Percentiles rank a stretch among this genome's conserved stretches.
Conservation (phyloP, 1,140 invertebrate species). For the Halyomorpha halys region DNA sequence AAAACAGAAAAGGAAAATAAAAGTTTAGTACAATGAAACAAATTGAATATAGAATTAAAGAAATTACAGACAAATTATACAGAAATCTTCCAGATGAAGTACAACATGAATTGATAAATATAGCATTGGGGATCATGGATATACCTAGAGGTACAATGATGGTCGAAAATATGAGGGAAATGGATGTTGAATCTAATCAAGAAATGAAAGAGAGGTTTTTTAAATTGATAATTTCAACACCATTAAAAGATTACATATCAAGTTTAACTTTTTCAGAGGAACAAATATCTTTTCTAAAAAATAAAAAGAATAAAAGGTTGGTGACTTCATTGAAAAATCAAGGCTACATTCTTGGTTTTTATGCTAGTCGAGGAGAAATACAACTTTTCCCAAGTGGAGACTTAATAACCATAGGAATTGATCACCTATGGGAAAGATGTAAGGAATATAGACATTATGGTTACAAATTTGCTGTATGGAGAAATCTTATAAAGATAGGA, state of each 20-base stretch:
- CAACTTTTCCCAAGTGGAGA: background rate
- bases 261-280: background rate
- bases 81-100: background rate
- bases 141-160: background rate
- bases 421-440: background rate
- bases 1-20: too few relatives aligned
- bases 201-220: background rate
- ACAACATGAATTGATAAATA: conserved; percentile 3
- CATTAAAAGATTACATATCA: background rate
- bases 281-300: background rate
- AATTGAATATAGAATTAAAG: background rate
- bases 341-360: background rate
- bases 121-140: background rate
- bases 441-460: background rate
- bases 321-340: background rate
- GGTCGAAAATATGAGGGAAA: background rate
- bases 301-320: background rate
- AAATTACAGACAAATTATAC: background rate
- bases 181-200: background rate
- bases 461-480: background rate
- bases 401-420: background rate
- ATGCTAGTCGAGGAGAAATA: background rate
- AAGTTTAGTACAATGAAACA: too few relatives aligned
- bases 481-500: background rate
- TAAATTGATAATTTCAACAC: background rate